Evolutionary conservation across 2,797 vertebrate genomes (phyloP).

Genomic region (Somateria mollissima): DNA sequence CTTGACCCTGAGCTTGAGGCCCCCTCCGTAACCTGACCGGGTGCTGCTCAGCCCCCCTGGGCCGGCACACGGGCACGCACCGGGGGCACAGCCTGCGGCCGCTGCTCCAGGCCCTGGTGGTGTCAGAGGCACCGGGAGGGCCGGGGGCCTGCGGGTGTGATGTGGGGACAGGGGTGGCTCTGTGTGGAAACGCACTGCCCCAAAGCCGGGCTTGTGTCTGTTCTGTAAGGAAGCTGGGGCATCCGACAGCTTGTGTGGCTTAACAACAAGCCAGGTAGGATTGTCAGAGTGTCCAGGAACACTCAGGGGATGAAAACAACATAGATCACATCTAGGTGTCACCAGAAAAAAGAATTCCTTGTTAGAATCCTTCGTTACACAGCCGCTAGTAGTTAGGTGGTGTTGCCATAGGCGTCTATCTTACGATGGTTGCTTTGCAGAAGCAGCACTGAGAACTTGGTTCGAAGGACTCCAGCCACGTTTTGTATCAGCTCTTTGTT

Average conservation of each 20-base stretch:
- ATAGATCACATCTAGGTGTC: neutral
- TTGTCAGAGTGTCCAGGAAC: neutral
- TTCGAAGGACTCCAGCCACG: neutral
- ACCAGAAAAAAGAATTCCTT: neutral
- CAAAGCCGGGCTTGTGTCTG: neutral
- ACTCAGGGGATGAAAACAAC: neutral
- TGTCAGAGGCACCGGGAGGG: neutral
- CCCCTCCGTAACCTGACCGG: neutral
- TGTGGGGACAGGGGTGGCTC: neutral
- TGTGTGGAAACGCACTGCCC: fast-evolving
- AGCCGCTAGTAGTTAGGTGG: fast-evolving
- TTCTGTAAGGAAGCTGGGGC: neutral
- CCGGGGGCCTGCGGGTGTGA: no score
- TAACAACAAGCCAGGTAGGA: neutral
- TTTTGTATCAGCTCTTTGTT: neutral
- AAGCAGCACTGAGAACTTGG: neutral
- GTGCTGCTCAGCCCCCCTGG: neutral
- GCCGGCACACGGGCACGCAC: neutral
- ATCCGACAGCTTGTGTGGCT: neutral
- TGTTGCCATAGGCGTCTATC: neutral
- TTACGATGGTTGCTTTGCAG: neutral
- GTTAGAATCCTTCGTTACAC: neutral
- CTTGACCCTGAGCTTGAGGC: fast-evolving
- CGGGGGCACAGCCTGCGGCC: neutral
- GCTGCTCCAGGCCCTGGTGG: neutral